Base-by-base conservation (phyloP, 53 echinoderm and acorn worm genomes). In the Apostichopus leukothele region DNA sequence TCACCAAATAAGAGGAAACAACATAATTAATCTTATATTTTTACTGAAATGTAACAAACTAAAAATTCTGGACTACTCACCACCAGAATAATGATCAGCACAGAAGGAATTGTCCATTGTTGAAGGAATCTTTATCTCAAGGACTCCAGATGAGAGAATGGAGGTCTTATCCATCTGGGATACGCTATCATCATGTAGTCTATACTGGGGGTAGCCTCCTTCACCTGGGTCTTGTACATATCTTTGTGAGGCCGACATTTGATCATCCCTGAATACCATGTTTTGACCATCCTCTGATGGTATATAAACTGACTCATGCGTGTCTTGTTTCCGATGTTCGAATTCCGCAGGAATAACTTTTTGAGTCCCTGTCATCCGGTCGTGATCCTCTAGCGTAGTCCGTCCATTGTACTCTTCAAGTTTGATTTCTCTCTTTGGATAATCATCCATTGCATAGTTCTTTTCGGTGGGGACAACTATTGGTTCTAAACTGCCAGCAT, bases 111-210 rank as follows among this genome's bases (percentile, higher is more conserved):
- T 53, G 1, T 54, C 10, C 59, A 81, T 6, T 22, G 22, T 14
- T 81, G 18, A 22, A 18, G 79, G 79, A 50, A 79, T 79, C n/a
- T 79, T 51, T 39, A 79, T 19, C 79, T 79, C 79, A 16, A 79
- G 53, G 5, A 79, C 79, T 16, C 79, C 79, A 52, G 79, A 16
- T 51, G 79, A 79, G 81, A 54, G 54, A 59, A 59, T 59, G 22
- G 81, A 81, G 3, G 81, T 57, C 23, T 59, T 54, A 6, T 81
- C 81, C 81, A 81, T 10, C 9, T 81, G 53, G 39, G 79, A 51
- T 11, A 52, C 16, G 5, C 12, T 16, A 53, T 79, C 79, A n/a
- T 79, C 52, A 79, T 51, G 79, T 5, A 14, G 52, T 4, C 53
- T 52, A 16, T 79, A 39, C 5, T 79, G 10, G 20, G 53, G 18